Evolutionary conservation across 2,797 vertebrate genomes (phyloP).

Genomic region (Diplodus sargus): DNA sequence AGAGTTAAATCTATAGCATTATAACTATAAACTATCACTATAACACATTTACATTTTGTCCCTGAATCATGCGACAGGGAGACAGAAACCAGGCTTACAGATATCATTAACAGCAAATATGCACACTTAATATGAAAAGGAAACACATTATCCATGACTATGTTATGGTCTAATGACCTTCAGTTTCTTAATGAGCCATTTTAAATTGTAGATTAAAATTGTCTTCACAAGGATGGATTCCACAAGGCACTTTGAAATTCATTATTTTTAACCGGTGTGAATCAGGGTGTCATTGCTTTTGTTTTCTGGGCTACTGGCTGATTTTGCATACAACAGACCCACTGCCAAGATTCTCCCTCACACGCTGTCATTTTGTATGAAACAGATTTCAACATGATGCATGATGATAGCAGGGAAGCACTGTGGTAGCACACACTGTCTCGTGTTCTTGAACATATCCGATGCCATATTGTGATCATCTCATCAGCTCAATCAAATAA

Average conservation of each 20-base stretch:
- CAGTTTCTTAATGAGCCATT: conserved; percentile 35
- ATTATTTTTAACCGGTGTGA: conserved; percentile 27
- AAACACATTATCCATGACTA: conserved; percentile 30
- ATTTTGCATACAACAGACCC: conserved; percentile 23
- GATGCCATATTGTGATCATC: conserved; percentile 15
- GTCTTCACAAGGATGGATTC: conserved; percentile 8
- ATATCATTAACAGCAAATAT: conserved; percentile 27
- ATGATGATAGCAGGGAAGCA: conserved; percentile 35
- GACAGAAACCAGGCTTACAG: conserved; percentile 8
- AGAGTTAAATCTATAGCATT: background rate
- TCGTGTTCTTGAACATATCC: background rate
- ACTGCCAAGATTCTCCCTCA: conserved; percentile 36
- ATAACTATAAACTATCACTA: background rate
- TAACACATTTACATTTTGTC: conserved; percentile 3
- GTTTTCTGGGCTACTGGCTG: conserved; percentile 35
- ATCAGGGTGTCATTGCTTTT: conserved; percentile 52
- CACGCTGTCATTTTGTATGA: conserved; percentile 32
- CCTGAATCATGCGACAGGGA: conserved; percentile 4
- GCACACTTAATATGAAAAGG: conserved; percentile 12
- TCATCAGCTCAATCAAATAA: conserved; percentile 41
- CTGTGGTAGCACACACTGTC: conserved; percentile 24
- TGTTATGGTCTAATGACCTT: conserved; percentile 35
- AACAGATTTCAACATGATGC: conserved; percentile 27
- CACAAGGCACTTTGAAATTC: conserved; percentile 26
- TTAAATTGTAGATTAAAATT: conserved; percentile 42